Conservation (phyloP, 2,113 vertebrate species). For the Ciconia stormi region DNA sequence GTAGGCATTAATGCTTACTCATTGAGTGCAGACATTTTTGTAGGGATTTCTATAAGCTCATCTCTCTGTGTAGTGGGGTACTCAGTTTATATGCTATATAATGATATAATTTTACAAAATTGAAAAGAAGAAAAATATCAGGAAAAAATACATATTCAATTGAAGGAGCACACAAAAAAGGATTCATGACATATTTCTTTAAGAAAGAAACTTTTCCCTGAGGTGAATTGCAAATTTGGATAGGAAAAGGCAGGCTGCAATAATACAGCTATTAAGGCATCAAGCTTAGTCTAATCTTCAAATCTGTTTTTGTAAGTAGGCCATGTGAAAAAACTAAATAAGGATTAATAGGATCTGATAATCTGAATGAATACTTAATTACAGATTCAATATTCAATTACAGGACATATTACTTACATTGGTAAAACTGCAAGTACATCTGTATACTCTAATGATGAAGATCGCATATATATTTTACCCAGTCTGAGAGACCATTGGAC, state of each 20-base stretch:
- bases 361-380: not conserved
- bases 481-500: not conserved
- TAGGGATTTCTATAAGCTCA: not conserved
- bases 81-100: not conserved
- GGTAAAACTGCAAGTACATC: not conserved
- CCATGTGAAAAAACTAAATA: not conserved
- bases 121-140: not conserved
- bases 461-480: rapidly evolving
- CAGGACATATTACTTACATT: not conserved
- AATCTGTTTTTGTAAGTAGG: not conserved
- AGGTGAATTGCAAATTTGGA: not conserved
- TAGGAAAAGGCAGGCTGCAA: not conserved
- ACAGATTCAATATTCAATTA: not conserved
- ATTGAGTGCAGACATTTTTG: not conserved
- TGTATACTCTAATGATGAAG: not conserved
- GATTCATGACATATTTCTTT: not conserved
- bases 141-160: not conserved
- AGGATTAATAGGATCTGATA: not conserved
- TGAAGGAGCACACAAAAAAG: not conserved
- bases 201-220: not conserved
- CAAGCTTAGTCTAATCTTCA: not conserved
- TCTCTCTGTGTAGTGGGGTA: not conserved
- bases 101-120: not conserved
- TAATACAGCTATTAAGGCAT: not conserved
- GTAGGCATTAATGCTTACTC: not conserved